Evolutionary conservation across 2,888 invertebrate genomes (phyloP).

Genomic region (Palloptera scutellata): DNA sequence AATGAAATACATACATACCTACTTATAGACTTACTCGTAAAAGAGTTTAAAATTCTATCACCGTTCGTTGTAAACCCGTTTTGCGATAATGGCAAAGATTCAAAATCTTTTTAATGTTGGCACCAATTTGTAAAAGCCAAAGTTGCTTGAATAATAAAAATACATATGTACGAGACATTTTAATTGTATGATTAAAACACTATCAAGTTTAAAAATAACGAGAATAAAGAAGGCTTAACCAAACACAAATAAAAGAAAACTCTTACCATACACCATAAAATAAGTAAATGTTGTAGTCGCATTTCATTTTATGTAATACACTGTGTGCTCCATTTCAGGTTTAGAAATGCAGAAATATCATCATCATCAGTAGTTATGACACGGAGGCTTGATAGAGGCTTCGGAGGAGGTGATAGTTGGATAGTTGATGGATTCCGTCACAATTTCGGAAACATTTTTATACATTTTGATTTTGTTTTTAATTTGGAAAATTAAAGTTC

Average conservation of each 20-base stretch:
- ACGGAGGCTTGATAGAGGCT: too few species aligned
- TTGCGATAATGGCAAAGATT: background rate
- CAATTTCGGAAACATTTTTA: too few species aligned
- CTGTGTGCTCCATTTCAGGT: too few species aligned
- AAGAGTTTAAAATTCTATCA: conserved; percentile 18
- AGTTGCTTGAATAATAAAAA: conserved; percentile 27
- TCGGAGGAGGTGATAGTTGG: too few species aligned
- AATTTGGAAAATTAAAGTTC: too few species aligned
- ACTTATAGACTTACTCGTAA: conserved; percentile 17
- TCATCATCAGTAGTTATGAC: too few species aligned
- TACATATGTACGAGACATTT: conserved; percentile 26
- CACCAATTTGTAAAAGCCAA: conserved; percentile 27
- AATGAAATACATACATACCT: background rate
- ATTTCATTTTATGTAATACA: too few species aligned
- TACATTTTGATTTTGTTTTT: too few species aligned
- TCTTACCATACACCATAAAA: conserved; percentile 6
- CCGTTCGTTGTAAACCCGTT: conserved; percentile 5
- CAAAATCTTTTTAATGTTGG: conserved; percentile 18
- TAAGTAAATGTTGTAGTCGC: too few species aligned
- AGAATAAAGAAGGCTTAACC: conserved; percentile 32
- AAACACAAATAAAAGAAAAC: conserved; percentile 1
- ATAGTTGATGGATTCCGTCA: too few species aligned
- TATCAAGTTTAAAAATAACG: conserved; percentile 26
- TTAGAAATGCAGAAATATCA: too few species aligned
- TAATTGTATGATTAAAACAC: conserved; percentile 26